Conservation (phyloP, 2,113 vertebrate species). For the Caloenas nicobarica region DNA sequence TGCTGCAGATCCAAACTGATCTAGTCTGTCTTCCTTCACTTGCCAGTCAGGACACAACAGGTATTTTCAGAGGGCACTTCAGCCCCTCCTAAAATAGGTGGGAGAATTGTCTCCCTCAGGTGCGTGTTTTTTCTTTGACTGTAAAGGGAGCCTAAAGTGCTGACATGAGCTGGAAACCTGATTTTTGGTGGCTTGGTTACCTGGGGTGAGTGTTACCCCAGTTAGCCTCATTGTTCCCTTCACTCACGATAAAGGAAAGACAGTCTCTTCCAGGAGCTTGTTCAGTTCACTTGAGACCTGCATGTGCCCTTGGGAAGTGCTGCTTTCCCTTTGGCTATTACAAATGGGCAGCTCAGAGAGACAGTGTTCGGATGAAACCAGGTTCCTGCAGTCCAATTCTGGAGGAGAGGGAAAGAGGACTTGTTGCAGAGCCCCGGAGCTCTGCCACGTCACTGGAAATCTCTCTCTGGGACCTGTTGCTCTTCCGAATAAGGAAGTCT, state of each 20-base stretch:
- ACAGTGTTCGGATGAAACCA: neutral
- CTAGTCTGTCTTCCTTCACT: neutral
- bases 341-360: neutral
- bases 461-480: neutral
- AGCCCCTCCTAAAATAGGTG: neutral
- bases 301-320: neutral
- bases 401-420: neutral
- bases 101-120: neutral
- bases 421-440: neutral
- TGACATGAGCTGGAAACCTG: neutral
- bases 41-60: neutral
- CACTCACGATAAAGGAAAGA: neutral
- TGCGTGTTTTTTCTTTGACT: neutral
- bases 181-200: neutral
- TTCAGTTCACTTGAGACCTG: fast-evolving
- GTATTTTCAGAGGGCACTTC: neutral
- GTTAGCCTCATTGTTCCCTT: neutral
- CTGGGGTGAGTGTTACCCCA: neutral
- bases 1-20: neutral
- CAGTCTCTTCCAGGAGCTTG: neutral
- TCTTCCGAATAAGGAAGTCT: neutral
- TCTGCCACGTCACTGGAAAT: neutral
- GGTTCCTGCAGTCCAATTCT: neutral
- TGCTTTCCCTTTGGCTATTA: neutral
- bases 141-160: neutral